These are phyloP conservation scores for Oreotragus oreotragus DNA, from an alignment of 2,113 vertebrate genomes.

Conservation along the genomic window DNA sequence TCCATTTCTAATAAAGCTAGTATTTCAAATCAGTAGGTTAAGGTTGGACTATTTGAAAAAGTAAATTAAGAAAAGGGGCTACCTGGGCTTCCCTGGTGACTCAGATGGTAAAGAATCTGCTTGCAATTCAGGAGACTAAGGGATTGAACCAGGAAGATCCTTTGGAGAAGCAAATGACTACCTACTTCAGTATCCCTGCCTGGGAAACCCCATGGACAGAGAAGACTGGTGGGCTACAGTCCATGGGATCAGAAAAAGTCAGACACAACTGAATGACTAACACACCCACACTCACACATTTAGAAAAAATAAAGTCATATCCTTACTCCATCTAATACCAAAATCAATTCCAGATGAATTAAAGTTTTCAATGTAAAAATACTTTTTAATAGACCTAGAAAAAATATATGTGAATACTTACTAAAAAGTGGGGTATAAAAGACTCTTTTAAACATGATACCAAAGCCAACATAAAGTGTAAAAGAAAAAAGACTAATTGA, in stretches of 20 bases:
- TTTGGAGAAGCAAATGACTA: not conserved
- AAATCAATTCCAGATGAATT: not conserved
- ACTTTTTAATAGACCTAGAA: not conserved
- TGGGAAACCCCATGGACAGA: not conserved
- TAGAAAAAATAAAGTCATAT: not conserved
- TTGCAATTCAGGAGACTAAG: not conserved
- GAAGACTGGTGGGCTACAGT: not conserved
- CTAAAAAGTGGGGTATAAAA: not conserved
- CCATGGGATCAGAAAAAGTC: not conserved
- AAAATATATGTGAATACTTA: conserved; percentile 11
- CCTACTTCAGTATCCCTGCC: not conserved
- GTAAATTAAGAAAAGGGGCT: conserved; percentile 12
- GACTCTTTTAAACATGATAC: not conserved
- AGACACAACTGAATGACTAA: not conserved
- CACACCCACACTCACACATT: not conserved
- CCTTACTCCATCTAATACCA: not conserved
- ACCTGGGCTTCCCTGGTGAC: not conserved
- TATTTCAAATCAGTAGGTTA: not conserved
- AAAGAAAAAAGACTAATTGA: not conserved
- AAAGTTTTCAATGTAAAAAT: conserved; percentile 6
- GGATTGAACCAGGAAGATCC: too few species aligned
- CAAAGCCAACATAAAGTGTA: not conserved
- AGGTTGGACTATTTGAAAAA: not conserved
- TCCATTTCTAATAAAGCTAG: not conserved
- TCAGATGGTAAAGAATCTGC: not conserved